A percentile compares a stretch with the other conserved stretches of the same genome.
phyloP scores from a whole-genome alignment of 2,797 vertebrate species.

The Silurus lanzhouensis region DNA sequence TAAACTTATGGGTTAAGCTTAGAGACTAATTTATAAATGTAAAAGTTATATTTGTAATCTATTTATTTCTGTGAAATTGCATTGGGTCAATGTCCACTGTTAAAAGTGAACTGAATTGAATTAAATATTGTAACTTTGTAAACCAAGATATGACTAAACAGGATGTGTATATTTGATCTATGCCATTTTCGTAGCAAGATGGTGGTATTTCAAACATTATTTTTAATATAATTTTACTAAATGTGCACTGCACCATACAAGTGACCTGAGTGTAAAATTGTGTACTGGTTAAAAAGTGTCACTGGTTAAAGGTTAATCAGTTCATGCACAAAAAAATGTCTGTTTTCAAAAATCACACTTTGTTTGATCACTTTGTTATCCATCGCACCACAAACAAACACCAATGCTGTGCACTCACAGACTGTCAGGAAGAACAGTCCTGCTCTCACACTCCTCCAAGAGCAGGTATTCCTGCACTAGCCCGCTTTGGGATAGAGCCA shows the following conservation, averaged over 20 bases:
- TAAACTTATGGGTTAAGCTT: too few relatives aligned
- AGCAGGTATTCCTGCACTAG: conserved; percentile 95
- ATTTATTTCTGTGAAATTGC: too few relatives aligned
- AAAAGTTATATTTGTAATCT: too few relatives aligned
- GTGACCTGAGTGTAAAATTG: not conserved
- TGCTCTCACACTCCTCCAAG: conserved; percentile 98
- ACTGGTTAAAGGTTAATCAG: conserved; percentile 8
- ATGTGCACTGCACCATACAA: too few relatives aligned
- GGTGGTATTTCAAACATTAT: not conserved
- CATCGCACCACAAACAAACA: conserved; percentile 65
- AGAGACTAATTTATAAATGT: too few relatives aligned
- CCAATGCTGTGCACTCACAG: conserved; percentile 78
- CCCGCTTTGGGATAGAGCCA: conserved; percentile 80
- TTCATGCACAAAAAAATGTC: not conserved
- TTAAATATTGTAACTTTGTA: not conserved
- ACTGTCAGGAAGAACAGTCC: conserved; percentile 79
- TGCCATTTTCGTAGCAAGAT: not conserved
- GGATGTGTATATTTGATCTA: not conserved
- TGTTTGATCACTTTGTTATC: not conserved
- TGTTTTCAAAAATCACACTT: not conserved
- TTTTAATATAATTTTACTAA: not conserved
- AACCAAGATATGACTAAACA: not conserved
- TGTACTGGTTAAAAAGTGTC: conserved; percentile 9
- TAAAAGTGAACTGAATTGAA: too few relatives aligned
- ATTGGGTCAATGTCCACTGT: too few relatives aligned